Evolutionary conservation across 2,888 invertebrate species (phyloP), one percentile per base, ranked within the genome.

Genomic region (Eilema sororculum): DNA sequence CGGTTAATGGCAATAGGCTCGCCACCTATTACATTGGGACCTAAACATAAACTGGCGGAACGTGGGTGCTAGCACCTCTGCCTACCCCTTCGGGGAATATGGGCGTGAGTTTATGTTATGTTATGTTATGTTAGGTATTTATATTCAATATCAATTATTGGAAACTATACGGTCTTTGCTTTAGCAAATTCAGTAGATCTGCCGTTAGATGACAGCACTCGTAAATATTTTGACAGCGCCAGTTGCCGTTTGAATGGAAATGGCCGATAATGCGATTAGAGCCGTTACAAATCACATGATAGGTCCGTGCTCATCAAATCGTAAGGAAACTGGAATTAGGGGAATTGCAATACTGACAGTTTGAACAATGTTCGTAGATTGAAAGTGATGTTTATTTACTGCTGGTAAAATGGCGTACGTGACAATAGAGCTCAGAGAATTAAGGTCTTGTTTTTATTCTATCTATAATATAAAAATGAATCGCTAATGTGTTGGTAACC

Each of bases 211-310:
- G 81, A 72, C 80, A 76, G 75, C 67, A 77, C 60, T 82, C 73
- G 76, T 82, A 81, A 82, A 82, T 75, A 82, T 81, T 81, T 82
- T 81, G 81, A 78, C 77, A 77, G 77, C 68, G 64, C 20, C 65
- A 62, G 77, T 62, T 72, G 73, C 73, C 72, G 66, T 73, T 71
- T 68, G 78, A 77, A 80, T 82, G 75, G 72, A 71, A 80, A 80
- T 78, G 73, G 73, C 20, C 72, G 67, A 72, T 79, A 78, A 81
- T 81, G 66, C 72, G 77, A 81, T 81, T 79, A 74, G 70, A 71
- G 70, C 70, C 62, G 77, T 76, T 79, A 73, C 81, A 78, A 76
- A 81, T 81, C 79, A 81, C 78, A 71, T 71, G 71, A 77, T 72
- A 63, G 73, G 64, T 72, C 60, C 73, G 75, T 73, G 74, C 71